Base-by-base conservation (phyloP, 1,140 invertebrate genomes). In the Tetramorium simillimum region DNA sequence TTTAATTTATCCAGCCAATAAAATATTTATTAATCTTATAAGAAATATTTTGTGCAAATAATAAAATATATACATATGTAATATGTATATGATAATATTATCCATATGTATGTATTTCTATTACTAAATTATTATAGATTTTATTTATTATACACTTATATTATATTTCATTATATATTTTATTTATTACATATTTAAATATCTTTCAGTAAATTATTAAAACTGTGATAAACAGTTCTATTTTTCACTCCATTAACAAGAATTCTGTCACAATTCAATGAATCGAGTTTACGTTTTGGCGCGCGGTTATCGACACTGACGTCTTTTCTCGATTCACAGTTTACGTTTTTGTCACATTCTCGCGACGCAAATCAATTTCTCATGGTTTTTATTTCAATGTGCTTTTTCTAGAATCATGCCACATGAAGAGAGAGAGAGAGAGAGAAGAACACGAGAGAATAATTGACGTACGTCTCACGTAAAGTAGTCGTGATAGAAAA, bases 401-500 rank as follows among this genome's bases (percentile, higher is more conserved):
- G 7, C 16, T 40, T 63, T 49, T 53, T 62, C 6, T 49, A 60
- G 37, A 6, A 78, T 9, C 18, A 10, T 7, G 43, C 1, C 24
- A 24, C 14, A 16, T 33, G 1, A 1, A 49, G 3, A 33, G 33
- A 33, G 33, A 33, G 33, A 33, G 33, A 33, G 33, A 33, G 3
- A 33, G 33, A 33, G 24, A 73, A 73, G 43, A 72, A 84, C 58
- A 62, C 40, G 21, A 60, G 51, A 60, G 63, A 86, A 82, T 12
- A 85, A 78, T 63, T 4, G 33, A 65, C 18, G 37, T 4, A 40
- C 21, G n/a, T 67, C 37, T 76, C 7, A 1, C 37, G 7, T 40
- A 77, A 85, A 16, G 24, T 56, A 80, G 28, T 9, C 24, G 9
- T 12, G 14, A 72, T 24, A 51, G 28, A 81, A 75, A 88, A 88